Percentiles rank a stretch among this genome's conserved stretches.
Conservation (phyloP, 1,140 invertebrate species). For the Eriocheir sinensis region DNA sequence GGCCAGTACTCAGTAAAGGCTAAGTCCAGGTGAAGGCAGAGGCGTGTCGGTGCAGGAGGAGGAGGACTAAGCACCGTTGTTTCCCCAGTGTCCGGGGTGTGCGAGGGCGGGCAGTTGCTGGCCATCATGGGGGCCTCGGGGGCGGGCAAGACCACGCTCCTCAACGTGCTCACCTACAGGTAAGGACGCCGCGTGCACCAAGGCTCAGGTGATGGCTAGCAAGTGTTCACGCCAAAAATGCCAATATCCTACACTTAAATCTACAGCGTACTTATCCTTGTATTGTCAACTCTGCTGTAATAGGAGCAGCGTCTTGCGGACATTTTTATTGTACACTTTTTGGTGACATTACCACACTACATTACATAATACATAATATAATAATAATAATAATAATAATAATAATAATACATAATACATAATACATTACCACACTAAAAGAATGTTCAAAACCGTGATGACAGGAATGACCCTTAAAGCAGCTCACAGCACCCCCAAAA, state of each 20-base stretch:
- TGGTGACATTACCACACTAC: too few species aligned
- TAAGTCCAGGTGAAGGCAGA: not conserved
- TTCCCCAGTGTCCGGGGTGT: slow-evolving; percentile 68
- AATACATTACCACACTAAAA: too few species aligned
- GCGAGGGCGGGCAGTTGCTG: slow-evolving; percentile 78
- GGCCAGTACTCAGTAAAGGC: too few species aligned
- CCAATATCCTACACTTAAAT: not conserved
- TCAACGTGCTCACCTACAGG: slow-evolving; percentile 79
- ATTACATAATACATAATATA: too few species aligned
- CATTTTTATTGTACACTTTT: not conserved
- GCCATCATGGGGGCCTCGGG: slow-evolving; percentile 79
- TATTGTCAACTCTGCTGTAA: not conserved
- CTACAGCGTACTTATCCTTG: not conserved
- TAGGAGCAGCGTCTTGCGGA: not conserved
- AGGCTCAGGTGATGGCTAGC: too few species aligned
- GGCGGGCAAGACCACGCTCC: slow-evolving; percentile 79
- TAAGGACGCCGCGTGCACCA: slow-evolving; percentile 37
- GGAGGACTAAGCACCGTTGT: not conserved
- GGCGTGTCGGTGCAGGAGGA: not conserved
- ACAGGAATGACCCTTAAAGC: too few species aligned
- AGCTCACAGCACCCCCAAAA: too few species aligned
- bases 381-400: too few species aligned
- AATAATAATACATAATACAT: too few species aligned
- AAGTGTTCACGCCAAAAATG: not conserved
- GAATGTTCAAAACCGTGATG: too few species aligned